Base-by-base conservation (phyloP, 2,888 invertebrate species). In the Dryomyza anilis region DNA sequence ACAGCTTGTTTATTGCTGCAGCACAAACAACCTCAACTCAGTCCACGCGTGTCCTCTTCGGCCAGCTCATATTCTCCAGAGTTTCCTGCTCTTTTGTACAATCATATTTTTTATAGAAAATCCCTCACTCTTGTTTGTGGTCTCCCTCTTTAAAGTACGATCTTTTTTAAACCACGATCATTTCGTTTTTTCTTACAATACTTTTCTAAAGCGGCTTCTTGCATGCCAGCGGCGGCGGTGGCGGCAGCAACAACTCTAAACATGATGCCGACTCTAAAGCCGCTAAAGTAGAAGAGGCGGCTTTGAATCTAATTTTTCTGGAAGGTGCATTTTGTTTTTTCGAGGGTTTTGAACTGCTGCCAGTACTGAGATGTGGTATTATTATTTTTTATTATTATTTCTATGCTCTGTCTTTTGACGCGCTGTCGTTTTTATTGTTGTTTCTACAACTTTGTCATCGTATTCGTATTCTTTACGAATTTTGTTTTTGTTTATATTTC, bases 401-500 rank as follows among this genome's bases (percentile, higher is more conserved):
- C 29, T 58, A 19, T 56, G 23, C 39, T 39, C 39, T 39, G 14
- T 39, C 39, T 7, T 5, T 39, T 43, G 43, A n/a, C 39, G 3
- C 39, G 14, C 39, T 39, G 14, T 3, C 21, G 10, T 29, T 46
- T 12, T 23, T 30, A 46, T 59, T 46, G 46, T 25, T 59, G n/a
- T 21, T 14, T 16, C 30, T 58, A 6, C 8, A n/a, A 3, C 27
- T 3, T 33, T 16, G 33, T 36, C 36, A 1, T 39, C 39, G 27
- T 19, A 12, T 56, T 55, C 10, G n/a, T 36, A 30, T 39, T 39
- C 16, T 30, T 56, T 6, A n/a, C 14, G 33, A 30, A 33, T 30
- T n/a, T 52, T 39, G 29, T 29, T 27, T 53, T 61, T 61, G 61
- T 61, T 61, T 27, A 53, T 61, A 53, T 53, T 53, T 46, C 43